phyloP scores from a whole-genome alignment of 2,113 vertebrate species.

The Anser cygnoides region DNA sequence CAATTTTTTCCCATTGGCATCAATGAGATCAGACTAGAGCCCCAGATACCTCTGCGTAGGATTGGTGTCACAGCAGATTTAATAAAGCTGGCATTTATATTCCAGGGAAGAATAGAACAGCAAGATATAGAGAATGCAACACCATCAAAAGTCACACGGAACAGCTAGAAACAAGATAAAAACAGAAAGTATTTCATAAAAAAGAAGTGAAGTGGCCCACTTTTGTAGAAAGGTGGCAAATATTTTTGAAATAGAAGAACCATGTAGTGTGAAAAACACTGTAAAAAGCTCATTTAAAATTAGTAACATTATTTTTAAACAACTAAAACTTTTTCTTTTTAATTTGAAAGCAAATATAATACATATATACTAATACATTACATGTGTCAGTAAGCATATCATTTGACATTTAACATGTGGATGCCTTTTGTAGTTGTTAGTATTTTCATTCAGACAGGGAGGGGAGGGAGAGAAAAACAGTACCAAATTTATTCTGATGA shows the following conservation, averaged over 20 bases:
- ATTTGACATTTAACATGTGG: background rate
- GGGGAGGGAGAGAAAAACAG: background rate
- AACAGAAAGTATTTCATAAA: background rate
- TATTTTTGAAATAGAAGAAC: background rate
- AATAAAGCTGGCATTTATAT: conserved; percentile 3
- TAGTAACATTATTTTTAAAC: background rate
- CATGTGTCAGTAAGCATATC: background rate
- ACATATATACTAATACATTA: background rate
- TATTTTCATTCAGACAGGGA: background rate
- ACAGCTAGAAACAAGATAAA: background rate
- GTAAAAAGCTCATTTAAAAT: background rate
- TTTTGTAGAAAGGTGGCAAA: background rate
- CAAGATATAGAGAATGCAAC: background rate
- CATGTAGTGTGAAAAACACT: background rate
- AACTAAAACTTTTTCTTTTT: background rate
- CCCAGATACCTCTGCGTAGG: background rate
- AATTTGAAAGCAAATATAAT: background rate
- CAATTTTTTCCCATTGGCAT: background rate
- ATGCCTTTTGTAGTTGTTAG: background rate
- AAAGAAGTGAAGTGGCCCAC: background rate
- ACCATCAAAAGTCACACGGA: background rate
- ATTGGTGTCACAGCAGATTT: background rate
- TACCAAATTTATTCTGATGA: background rate
- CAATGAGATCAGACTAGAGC: background rate
- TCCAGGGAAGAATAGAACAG: conserved; percentile 23